Percentiles rank a stretch among this genome's conserved stretches.
These are phyloP conservation scores for Recurvirostra avosetta DNA, from an alignment of 2,113 vertebrate genomes.

Conservation along the genomic window DNA sequence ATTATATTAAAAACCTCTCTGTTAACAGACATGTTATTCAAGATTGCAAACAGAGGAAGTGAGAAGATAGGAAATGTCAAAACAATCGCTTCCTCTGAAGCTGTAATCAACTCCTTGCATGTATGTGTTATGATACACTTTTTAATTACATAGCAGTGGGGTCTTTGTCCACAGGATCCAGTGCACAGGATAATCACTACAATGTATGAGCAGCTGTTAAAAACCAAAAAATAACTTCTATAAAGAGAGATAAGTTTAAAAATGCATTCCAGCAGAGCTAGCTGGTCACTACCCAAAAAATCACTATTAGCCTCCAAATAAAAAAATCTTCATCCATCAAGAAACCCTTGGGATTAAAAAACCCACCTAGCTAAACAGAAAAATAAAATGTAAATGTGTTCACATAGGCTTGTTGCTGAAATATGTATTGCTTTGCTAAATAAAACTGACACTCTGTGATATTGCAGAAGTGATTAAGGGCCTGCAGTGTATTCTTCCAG, in stretches of 20 bases:
- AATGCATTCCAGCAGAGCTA: background rate
- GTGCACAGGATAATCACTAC: background rate
- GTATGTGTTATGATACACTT: background rate
- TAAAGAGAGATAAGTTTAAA: background rate
- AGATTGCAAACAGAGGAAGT: background rate
- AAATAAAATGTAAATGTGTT: background rate
- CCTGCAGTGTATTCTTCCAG: background rate
- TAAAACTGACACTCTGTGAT: background rate
- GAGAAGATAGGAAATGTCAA: background rate
- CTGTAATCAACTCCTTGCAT: background rate
- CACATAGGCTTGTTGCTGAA: background rate
- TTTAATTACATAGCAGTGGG: background rate
- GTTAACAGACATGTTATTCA: background rate
- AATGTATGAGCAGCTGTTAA: background rate
- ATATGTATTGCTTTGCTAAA: conserved; percentile 11
- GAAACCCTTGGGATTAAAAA: background rate
- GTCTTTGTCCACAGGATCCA: background rate
- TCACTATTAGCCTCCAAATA: background rate
- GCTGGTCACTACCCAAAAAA: background rate
- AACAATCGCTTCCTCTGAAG: background rate
- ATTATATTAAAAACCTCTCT: background rate
- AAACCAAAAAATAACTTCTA: background rate
- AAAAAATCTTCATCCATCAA: background rate
- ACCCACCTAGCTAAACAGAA: background rate
- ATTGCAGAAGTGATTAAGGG: conserved; percentile 23